A percentile compares a stretch with the other conserved stretches of the same genome.
Evolutionary conservation across 2,888 invertebrate genomes (phyloP).

Genomic region (Cylindroiulus punctatus): DNA sequence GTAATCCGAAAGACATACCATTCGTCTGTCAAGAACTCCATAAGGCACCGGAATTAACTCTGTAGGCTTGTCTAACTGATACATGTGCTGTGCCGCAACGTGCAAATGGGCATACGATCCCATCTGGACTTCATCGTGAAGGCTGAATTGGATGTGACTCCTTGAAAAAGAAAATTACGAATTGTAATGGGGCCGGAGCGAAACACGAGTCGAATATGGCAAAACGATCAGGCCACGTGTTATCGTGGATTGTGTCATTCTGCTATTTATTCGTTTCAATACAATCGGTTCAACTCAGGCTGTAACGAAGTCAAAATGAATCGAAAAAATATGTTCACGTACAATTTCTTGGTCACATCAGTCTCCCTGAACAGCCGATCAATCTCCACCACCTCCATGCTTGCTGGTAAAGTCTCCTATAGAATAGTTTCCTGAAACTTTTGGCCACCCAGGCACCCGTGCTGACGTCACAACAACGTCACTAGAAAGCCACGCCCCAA

Average conservation of each 20-base stretch:
- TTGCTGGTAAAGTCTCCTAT: background rate
- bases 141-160: conserved; percentile 90
- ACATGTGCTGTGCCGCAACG: conserved; percentile 85
- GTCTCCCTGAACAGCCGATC: background rate
- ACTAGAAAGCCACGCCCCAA: background rate
- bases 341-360: background rate
- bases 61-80: conserved; percentile 86
- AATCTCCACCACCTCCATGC: background rate
- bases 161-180: conserved; percentile 69
- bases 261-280: background rate
- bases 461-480: background rate
- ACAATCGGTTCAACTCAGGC: too few relatives aligned
- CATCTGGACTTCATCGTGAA: conserved; percentile 88
- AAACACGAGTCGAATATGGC: background rate
- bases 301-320: too few relatives aligned
- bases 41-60: conserved; percentile 83
- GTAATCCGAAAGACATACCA: too few relatives aligned
- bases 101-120: conserved; percentile 92
- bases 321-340: background rate
- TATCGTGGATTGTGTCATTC: background rate
- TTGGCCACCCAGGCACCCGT: too few relatives aligned
- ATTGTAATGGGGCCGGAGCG: too few relatives aligned
- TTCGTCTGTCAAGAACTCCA: conserved; percentile 90
- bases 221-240: background rate
- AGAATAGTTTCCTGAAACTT: background rate